Base-by-base conservation (phyloP, 2,113 vertebrate species). In the Cynocephalus volans region DNA sequence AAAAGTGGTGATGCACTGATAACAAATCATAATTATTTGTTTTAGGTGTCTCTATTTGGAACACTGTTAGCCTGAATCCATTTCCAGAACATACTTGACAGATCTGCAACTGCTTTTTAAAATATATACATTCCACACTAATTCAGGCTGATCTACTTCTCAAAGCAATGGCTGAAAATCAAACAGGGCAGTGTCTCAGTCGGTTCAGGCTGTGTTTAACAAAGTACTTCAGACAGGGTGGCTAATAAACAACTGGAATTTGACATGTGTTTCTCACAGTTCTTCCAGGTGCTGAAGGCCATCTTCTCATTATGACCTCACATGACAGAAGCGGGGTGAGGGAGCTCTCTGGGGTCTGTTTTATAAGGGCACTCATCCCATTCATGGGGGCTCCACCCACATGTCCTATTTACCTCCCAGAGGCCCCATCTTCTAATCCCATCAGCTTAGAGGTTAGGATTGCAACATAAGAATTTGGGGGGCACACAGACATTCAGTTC, bases 211-310 rank as follows among this genome's bases (percentile, higher is more conserved):
- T 77, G 6, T 14, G 3, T 10, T 1, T 11, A 13, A 56, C 14
- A 26, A 76, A 45, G 48, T n/a, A 33, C 33, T 31, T 36, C 28
- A 18, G 45, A 18, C 41, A 26, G 21, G 13, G 15, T 36, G 75
- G 14, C 24, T 58, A 48, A 19, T 1, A 48, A 93, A 26, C 36
- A n/a, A 31, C n/a, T 48, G 36, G 58, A 79, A 79, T 23, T 41
- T 50, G 21, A 12, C 24, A 6, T 26, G n/a, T 26, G 7, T 54
- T 67, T 45, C 50, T 77, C 6, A 52, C 28, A 48, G n/a, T 33
- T n/a, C n/a, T 26, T n/a, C 58, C n/a, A 13, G 70, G 7, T 12
- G 1, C 48, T 17, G 31, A 5, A 8, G 3, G 33, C 3, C 10
- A 13, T 19, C 76, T 69, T 58, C 75, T 77, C 28, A 19, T 5